Percentiles rank a stretch among this genome's conserved stretches.
phyloP scores from a whole-genome alignment of 2,113 vertebrate genomes.

The Okapia johnstoni region DNA sequence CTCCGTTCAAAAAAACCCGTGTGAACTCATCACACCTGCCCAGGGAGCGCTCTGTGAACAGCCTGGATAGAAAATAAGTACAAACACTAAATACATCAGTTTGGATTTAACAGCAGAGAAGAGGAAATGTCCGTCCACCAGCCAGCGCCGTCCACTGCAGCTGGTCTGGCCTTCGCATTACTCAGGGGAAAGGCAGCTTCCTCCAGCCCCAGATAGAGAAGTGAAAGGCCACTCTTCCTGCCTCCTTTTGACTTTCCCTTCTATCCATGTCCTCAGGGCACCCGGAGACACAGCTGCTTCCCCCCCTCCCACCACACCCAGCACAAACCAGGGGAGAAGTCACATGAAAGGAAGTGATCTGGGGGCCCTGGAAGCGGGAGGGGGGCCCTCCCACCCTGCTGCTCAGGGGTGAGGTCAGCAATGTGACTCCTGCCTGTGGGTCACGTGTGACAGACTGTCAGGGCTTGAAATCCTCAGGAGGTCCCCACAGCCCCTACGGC shows the following conservation, averaged over 20 bases:
- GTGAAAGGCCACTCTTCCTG: background rate
- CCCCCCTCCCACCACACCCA: background rate
- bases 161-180: background rate
- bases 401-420: background rate
- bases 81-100: background rate
- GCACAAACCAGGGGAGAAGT: background rate
- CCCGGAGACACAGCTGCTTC: background rate
- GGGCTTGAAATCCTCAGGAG: too few species aligned
- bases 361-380: background rate
- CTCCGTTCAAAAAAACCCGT: fast-evolving
- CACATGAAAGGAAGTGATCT: slow-evolving; percentile 15
- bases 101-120: background rate
- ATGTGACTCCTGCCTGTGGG: background rate
- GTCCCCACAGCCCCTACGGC: fast-evolving
- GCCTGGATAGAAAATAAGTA: background rate
- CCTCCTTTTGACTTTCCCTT: background rate
- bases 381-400: background rate
- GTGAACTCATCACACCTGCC: background rate
- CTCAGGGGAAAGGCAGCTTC: background rate
- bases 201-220: background rate
- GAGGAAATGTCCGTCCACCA: fast-evolving
- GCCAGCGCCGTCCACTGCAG: background rate
- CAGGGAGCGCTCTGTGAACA: background rate
- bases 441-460: background rate
- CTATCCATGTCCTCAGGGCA: background rate